Percentiles rank a stretch among this genome's conserved stretches.
These are phyloP conservation scores for Leucoma salicis DNA, from an alignment of 2,888 invertebrate species.

Conservation along the genomic window DNA sequence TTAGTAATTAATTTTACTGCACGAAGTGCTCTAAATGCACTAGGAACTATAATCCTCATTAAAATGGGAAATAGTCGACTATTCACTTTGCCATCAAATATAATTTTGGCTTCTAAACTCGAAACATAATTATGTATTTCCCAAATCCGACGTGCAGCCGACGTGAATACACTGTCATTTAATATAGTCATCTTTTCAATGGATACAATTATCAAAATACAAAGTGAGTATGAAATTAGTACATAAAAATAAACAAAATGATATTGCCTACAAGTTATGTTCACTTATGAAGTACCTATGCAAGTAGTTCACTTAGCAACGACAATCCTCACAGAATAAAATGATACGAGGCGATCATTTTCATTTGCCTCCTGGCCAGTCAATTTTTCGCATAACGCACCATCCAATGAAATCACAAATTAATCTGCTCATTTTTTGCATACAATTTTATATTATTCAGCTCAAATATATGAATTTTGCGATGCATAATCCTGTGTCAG, in stretches of 20 bases:
- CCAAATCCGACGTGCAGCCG: conserved; percentile 45
- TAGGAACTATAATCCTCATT: conserved; percentile 80
- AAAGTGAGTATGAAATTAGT: too few relatives aligned
- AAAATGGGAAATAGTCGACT: conserved; percentile 76
- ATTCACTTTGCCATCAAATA: conserved; percentile 74
- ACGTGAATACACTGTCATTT: conserved; percentile 35
- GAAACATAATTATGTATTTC: conserved; percentile 65
- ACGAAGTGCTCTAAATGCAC: conserved; percentile 78
- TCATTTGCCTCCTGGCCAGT: conserved; percentile 68
- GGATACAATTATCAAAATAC: too few relatives aligned
- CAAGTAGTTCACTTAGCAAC: conserved; percentile 52
- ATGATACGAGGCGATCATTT: conserved; percentile 71
- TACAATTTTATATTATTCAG: conserved; percentile 78
- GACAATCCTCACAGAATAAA: conserved; percentile 61
- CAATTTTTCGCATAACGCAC: conserved; percentile 81
- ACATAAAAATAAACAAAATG: too few relatives aligned
- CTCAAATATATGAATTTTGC: conserved; percentile 70
- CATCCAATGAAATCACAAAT: conserved; percentile 78
- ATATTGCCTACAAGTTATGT: too few relatives aligned
- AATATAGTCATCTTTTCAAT: conserved; percentile 31
- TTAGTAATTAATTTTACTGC: conserved; percentile 80
- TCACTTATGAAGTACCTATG: too few relatives aligned
- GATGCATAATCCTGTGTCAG: conserved; percentile 66
- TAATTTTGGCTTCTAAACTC: conserved; percentile 76
- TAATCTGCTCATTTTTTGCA: conserved; percentile 81